A percentile compares a stretch with the other conserved stretches of the same genome.
Evolutionary conservation across 2,113 vertebrate species (phyloP).

Genomic region (Urocitellus parryii): DNA sequence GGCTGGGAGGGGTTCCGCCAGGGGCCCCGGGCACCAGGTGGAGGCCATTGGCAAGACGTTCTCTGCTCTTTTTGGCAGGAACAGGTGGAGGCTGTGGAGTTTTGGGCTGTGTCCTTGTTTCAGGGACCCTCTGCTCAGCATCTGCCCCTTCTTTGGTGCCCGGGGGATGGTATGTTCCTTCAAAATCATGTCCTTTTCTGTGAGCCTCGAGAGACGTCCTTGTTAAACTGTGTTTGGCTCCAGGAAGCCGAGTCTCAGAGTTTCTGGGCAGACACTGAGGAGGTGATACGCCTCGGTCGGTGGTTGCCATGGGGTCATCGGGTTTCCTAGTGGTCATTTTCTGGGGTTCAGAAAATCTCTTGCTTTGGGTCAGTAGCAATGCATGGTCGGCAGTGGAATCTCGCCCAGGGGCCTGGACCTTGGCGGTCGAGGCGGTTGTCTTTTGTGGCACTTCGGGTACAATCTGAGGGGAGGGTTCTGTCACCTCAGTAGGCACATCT

Average conservation of each 20-base stretch:
- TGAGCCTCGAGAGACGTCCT: conserved; percentile 85
- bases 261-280: conserved; percentile 66
- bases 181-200: conserved; percentile 80
- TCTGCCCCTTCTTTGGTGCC: conserved; percentile 82
- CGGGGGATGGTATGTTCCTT: conserved; percentile 74
- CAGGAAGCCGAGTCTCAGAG: conserved; percentile 78
- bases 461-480: conserved; percentile 78
- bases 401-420: conserved; percentile 47
- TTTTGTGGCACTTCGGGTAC: conserved; percentile 81
- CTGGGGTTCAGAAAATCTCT: conserved; percentile 80
- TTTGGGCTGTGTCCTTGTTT: conserved; percentile 90
- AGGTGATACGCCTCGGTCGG: conserved; percentile 28
- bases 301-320: conserved; percentile 52
- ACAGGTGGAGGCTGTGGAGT: conserved; percentile 95
- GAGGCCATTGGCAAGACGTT: conserved; percentile 94
- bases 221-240: conserved; percentile 68
- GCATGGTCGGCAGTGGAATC: conserved; percentile 47
- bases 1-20: conserved; percentile 80
- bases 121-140: conserved; percentile 80
- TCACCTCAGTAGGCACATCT: conserved; percentile 80
- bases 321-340: conserved; percentile 79
- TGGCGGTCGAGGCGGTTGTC: conserved; percentile 48
- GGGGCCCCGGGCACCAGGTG: conserved; percentile 85
- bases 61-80: conserved; percentile 96
- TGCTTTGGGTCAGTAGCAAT: conserved; percentile 83